Conservation (phyloP, 2,797 vertebrate genomes). For the Halcyon chelicuti region DNA sequence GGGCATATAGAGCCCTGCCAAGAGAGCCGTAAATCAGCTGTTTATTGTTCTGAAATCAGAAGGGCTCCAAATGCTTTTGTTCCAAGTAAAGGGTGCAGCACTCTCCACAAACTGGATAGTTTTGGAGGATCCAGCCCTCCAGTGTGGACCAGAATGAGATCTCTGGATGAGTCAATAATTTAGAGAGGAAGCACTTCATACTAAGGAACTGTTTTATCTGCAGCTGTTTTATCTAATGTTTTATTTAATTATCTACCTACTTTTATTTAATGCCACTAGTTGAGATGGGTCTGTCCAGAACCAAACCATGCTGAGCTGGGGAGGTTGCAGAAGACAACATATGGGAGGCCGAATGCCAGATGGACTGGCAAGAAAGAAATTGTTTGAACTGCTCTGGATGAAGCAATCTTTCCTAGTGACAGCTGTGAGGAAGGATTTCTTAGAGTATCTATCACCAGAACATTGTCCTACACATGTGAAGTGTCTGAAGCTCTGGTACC, state of each 20-base stretch:
- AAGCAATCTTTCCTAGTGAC: neutral
- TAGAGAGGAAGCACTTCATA: neutral
- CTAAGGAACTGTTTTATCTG: neutral
- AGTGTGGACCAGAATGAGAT: neutral
- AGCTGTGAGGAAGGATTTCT: neutral
- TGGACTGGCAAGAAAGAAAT: neutral
- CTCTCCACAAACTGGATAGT: neutral
- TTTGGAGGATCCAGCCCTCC: neutral
- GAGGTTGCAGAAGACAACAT: neutral
- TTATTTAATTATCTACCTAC: neutral
- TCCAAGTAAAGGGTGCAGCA: neutral
- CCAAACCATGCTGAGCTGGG: accelerated
- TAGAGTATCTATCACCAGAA: neutral
- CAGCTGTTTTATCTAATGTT: neutral
- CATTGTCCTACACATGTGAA: neutral
- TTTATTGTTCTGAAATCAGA: slow-evolving; percentile 11
- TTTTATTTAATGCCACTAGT: neutral
- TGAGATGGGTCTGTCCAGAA: neutral
- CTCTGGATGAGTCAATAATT: neutral
- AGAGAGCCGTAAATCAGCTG: neutral
- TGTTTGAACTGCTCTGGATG: neutral
- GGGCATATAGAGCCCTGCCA: neutral
- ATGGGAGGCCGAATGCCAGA: neutral
- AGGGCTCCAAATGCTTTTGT: neutral
- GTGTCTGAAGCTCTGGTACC: neutral